Conservation (phyloP, 2,113 vertebrate species). For the Micromys minutus region DNA sequence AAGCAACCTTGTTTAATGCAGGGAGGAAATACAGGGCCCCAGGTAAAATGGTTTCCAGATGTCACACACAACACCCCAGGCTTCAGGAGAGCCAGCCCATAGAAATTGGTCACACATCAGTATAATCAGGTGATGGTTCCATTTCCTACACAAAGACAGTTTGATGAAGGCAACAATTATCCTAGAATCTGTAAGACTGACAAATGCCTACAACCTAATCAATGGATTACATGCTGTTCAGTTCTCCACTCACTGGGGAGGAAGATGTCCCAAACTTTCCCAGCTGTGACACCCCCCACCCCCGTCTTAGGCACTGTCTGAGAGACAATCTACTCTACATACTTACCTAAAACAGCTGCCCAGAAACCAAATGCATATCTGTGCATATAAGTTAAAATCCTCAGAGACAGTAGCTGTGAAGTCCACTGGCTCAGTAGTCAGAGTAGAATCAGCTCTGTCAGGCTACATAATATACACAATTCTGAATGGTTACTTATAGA, state of each 20-base stretch:
- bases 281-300: neutral
- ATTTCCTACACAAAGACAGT: neutral
- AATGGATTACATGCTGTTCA: accelerated
- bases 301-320: neutral
- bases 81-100: neutral
- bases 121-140: accelerated
- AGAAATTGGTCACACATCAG: neutral
- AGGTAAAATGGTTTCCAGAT: neutral
- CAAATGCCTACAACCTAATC: too few species aligned
- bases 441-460: neutral
- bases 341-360: too few species aligned
- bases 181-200: neutral
- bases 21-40: neutral
- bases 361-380: neutral
- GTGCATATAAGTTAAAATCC: neutral
- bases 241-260: accelerated
- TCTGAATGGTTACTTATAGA: neutral
- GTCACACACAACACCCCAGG: neutral
- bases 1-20: neutral
- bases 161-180: neutral
- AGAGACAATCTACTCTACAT: neutral
- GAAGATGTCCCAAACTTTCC: accelerated
- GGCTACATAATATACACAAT: neutral
- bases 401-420: neutral
- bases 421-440: accelerated